A percentile compares a stretch with the other conserved stretches of the same genome.
Conservation (phyloP, 1,140 invertebrate species). For the Megalonaias nervosa region DNA sequence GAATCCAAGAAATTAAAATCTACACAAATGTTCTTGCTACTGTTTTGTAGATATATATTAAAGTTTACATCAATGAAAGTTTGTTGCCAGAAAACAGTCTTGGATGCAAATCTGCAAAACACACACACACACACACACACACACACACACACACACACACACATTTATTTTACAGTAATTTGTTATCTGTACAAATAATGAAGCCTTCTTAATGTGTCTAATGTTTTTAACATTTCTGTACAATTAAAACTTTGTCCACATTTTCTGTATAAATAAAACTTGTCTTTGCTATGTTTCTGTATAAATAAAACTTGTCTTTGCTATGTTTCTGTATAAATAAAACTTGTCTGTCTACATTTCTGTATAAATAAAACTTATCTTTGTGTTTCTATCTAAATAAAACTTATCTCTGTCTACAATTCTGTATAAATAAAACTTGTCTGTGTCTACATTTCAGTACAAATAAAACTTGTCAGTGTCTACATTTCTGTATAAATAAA, state of each 20-base stretch:
- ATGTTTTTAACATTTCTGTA: neutral
- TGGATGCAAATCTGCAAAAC: no score
- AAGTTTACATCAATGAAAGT: no score
- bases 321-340: neutral
- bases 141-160: no score
- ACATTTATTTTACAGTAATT: neutral
- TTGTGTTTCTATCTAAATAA: constrained; percentile 43
- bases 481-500: constrained; percentile 48
- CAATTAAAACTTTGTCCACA: neutral
- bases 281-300: constrained; percentile 53
- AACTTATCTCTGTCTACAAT: constrained; percentile 43
- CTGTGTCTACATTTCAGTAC: neutral
- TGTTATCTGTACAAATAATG: neutral
- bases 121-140: no score
- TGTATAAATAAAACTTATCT: constrained; percentile 7
- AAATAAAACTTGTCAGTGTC: constrained; percentile 18
- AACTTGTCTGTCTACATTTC: constrained; percentile 55
- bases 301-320: constrained; percentile 15
- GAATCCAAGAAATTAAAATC: no score
- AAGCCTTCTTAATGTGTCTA: neutral
- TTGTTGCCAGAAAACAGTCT: no score
- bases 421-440: constrained; percentile 33
- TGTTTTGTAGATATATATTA: no score
- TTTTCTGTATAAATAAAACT: neutral
- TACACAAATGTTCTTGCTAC: no score